Conservation (phyloP, 2,888 invertebrate species). For the Lordiphosa fenestrarum region DNA sequence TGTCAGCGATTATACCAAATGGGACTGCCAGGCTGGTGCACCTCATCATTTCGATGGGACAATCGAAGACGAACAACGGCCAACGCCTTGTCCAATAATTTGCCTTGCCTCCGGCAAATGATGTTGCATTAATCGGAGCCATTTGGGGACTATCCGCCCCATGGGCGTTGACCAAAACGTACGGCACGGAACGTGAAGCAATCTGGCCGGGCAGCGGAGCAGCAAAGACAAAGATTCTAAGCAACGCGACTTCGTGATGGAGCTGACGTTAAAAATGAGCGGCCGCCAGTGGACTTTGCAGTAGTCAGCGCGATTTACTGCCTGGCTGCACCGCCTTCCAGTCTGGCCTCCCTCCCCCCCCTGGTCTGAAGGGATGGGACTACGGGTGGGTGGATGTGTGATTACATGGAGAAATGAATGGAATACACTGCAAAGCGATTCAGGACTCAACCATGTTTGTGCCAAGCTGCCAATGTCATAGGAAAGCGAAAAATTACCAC, state of each 20-base stretch:
- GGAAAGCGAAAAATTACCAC: conserved; percentile 55
- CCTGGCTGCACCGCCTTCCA: conserved; percentile 45
- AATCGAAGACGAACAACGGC: conserved; percentile 37
- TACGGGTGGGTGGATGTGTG: conserved; percentile 30
- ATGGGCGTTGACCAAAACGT: conserved; percentile 54
- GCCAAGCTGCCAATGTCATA: conserved; percentile 29
- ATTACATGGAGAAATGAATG: conserved; percentile 47
- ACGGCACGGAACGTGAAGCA: conserved; percentile 29
- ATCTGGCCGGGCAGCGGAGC: conserved; percentile 29
- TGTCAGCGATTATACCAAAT: conserved; percentile 29
- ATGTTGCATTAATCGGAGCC: conserved; percentile 59
- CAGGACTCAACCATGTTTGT: conserved; percentile 52
- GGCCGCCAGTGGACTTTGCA: conserved; percentile 28
- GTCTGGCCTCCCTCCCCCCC: not conserved
- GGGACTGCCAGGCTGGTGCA: conserved; percentile 19
- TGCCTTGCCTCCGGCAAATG: conserved; percentile 54
- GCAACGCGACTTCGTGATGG: conserved; percentile 21
- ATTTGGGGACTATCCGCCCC: conserved; percentile 44
- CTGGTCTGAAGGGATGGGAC: not conserved
- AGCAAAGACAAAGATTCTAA: conserved; percentile 36
- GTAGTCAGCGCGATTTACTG: conserved; percentile 69
- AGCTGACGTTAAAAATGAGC: conserved; percentile 29
- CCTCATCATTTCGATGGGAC: conserved; percentile 26
- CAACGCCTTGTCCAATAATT: conserved; percentile 49
- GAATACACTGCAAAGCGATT: conserved; percentile 33